These are phyloP conservation scores for Andinoacara biseriatus DNA, from an alignment of 2,113 vertebrate genomes.

Conservation along the genomic window DNA sequence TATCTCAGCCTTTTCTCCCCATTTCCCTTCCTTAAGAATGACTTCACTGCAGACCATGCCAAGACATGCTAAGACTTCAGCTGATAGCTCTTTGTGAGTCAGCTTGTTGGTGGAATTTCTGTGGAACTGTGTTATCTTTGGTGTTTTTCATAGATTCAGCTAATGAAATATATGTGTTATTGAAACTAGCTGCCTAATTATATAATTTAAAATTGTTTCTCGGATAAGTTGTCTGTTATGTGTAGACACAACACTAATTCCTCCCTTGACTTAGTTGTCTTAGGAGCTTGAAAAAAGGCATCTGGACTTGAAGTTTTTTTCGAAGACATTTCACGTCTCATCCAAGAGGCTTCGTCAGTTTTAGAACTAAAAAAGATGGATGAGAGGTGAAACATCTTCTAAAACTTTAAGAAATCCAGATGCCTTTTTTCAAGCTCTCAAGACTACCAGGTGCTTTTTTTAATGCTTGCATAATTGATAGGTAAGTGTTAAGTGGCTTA, in stretches of 20 bases:
- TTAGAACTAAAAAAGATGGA: too few species aligned
- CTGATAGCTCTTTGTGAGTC: neutral
- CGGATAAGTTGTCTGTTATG: neutral
- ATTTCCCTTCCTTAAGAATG: neutral
- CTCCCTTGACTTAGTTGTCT: neutral
- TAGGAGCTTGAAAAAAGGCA: too few species aligned
- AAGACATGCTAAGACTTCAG: neutral
- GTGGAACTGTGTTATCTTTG: neutral
- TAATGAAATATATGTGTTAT: neutral
- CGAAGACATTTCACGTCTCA: too few species aligned
- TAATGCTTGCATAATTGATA: neutral
- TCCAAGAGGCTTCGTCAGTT: too few species aligned
- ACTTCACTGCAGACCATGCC: neutral
- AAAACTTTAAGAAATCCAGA: too few species aligned
- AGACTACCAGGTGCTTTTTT: neutral
- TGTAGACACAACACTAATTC: neutral
- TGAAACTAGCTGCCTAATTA: neutral
- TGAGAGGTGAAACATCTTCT: too few species aligned
- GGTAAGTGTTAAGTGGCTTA: neutral
- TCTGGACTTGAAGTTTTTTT: too few species aligned
- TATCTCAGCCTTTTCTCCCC: neutral
- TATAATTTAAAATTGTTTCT: neutral
- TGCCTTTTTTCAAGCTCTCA: too few species aligned
- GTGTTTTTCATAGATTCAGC: neutral
- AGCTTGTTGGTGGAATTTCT: neutral